Evolutionary conservation across 2,797 vertebrate species (phyloP), one percentile per base, ranked within the genome.

Genomic region (Selene dorsalis): DNA sequence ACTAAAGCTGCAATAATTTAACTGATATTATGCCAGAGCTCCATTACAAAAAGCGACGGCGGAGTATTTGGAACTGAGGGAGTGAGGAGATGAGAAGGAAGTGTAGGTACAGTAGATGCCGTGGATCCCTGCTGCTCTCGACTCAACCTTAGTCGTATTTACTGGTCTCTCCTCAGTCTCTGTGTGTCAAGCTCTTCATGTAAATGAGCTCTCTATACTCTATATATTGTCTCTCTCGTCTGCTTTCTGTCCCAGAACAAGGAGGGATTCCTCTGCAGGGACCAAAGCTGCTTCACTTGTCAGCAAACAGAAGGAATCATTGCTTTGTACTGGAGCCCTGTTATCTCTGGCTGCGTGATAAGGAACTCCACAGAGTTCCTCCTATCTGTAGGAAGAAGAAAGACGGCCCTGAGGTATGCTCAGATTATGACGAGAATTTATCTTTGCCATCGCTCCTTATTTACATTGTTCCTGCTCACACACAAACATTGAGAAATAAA

Each of bases 331-430:
- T 28, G 62, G 32, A 64, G 59, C 71, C 52, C 87, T 91, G 83
- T 90, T 92, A 89, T 93, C 90, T 90, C 73, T n/a, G 69, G 75
- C 77, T 82, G 73, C 84, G 81, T 90, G 90, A 92, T 91, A 91
- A 86, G 81, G 68, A 88, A 86, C 88, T 89, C 88, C 59, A 18
- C 75, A 74, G 87, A 89, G 83, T 84, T 88, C 77, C 62, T 20
- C 73, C 73, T 88, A 84, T 86, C 86, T 85, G 77, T 80, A 83
- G 60, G 73, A 87, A 69, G 84, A 88, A 87, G 69, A 90, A 88
- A 90, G 86, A 76, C 82, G 26, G 87, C 87, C 86, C 89, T 0
- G 56, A 83, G 77, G 88, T 90, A 89, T 82, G 6, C 71, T 73
- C 48, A 84, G 83, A 87, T 89, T 88, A 85, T 89, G 81, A 89